Conservation (phyloP, 1,140 invertebrate genomes). For the Pseudomyrmex dendroicus region DNA sequence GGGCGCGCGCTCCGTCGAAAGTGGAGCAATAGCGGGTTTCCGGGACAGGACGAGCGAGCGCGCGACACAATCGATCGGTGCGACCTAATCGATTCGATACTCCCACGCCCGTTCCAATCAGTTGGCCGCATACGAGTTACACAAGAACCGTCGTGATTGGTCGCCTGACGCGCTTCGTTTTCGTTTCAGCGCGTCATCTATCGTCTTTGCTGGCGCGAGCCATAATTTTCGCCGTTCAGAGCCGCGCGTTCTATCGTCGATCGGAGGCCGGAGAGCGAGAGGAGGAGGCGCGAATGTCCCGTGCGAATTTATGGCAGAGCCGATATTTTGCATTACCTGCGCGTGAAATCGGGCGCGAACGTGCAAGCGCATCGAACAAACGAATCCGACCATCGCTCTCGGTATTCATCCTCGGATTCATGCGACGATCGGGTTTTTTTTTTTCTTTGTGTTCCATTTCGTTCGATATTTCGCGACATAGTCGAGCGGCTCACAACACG, state of each 20-base stretch:
- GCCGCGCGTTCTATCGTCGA: slow-evolving; percentile 8
- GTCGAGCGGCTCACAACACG: background rate
- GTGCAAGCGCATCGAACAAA: slow-evolving; percentile 32
- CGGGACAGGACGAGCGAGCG: slow-evolving; percentile 45
- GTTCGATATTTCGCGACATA: background rate
- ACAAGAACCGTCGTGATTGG: slow-evolving; percentile 61
- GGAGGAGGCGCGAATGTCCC: slow-evolving; percentile 37
- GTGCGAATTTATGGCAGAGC: slow-evolving; percentile 60
- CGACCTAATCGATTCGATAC: slow-evolving; percentile 71
- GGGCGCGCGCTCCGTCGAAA: slow-evolving; percentile 45
- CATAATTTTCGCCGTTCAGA: slow-evolving; percentile 65
- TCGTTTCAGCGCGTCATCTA: slow-evolving; percentile 64
- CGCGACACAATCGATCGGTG: slow-evolving; percentile 60
- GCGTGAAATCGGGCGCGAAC: slow-evolving; percentile 34
- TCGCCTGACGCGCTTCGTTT: slow-evolving; percentile 60
- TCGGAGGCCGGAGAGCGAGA: background rate
- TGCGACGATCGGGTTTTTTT: background rate
- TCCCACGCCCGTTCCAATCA: slow-evolving; percentile 69
- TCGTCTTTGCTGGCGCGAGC: slow-evolving; percentile 66
- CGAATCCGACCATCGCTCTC: slow-evolving; percentile 3
- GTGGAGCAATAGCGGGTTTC: slow-evolving; percentile 66
- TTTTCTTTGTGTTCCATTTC: background rate
- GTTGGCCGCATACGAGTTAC: slow-evolving; percentile 57
- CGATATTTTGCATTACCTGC: slow-evolving; percentile 38
- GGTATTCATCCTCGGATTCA: too few species aligned